Base-by-base conservation (phyloP, 2,797 vertebrate genomes). In the Anabas testudineus region DNA sequence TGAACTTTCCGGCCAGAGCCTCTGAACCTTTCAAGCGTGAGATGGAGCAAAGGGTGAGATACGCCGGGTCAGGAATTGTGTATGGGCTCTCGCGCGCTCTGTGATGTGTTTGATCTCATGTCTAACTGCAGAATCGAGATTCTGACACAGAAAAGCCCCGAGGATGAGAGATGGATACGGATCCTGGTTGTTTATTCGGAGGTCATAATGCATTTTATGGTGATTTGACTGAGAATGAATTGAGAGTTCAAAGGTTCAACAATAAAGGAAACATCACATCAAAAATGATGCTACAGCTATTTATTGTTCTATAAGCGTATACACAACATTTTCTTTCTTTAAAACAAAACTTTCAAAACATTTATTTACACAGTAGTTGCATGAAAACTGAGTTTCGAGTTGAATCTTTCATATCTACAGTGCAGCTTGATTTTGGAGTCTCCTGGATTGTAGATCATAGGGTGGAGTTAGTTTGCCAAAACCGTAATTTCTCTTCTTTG, bases 21-120 rank as follows among this genome's bases (percentile, higher is more conserved):
- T 81, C 76, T 52, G 71, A 85, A 74, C 76, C 71, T 72, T 64
- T 85, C 75, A 85, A 78, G 76, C 70, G n/a, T 82, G 62, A 82
- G 65, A 70, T 79, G 34, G 61, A 76, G 66, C 39, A 61, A 76
- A 56, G 67, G 64, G 59, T 76, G 64, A 76, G 52, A 78, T 68
- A 73, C 14, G 26, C 52, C 59, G 55, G 65, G 64, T 61, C 39
- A 36, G 10, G 56, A 71, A 37, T 66, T 67, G 67, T 55, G 26
- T 14, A 1, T 62, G 9, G 60, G 52, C 42, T 42, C n/a, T 46
- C 51, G 30, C 42, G 45, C 15, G 53, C n/a, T 65, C 53, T 9
- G 9, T 71, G 58, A 74, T 71, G 45, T 62, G 60, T 62, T 69
- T 74, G 43, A 79, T 22, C 48, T 59, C 58, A 63, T 47, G 41